These are phyloP conservation scores for Acronicta alni DNA, from an alignment of 2,888 invertebrate genomes.

Conservation along the genomic window DNA sequence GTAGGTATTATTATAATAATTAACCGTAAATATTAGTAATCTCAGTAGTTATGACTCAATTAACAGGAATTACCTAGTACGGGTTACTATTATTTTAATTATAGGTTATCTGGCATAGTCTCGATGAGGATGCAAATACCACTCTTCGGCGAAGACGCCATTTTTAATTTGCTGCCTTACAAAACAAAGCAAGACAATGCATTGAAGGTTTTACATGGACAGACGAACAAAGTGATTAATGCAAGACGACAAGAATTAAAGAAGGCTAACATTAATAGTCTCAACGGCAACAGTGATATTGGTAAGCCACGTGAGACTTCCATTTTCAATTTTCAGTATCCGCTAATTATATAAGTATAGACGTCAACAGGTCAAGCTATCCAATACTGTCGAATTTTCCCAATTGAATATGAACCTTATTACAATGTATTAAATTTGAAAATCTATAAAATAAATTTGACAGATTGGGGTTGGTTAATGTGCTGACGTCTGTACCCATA, in stretches of 20 bases:
- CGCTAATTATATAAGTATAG: too few species aligned
- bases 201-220: constrained; percentile 79
- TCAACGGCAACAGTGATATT: constrained; percentile 62
- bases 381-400: too few species aligned
- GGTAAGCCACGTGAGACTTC: constrained; percentile 60
- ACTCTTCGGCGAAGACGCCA: constrained; percentile 66
- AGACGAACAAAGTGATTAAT: constrained; percentile 82
- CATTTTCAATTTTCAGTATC: too few species aligned
- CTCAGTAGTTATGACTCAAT: background rate
- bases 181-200: constrained; percentile 89
- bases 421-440: too few species aligned
- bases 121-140: constrained; percentile 76
- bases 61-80: constrained; percentile 12
- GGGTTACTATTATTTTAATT: background rate
- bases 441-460: too few species aligned
- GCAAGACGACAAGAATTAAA: constrained; percentile 74
- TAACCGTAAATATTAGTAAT: background rate
- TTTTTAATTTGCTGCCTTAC: constrained; percentile 86
- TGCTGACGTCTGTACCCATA: too few species aligned
- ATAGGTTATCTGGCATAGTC: constrained; percentile 67
- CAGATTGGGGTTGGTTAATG: too few species aligned
- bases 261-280: constrained; percentile 63
- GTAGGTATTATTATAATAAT: background rate
- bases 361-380: too few species aligned
- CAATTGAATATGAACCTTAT: too few species aligned